A percentile compares a stretch with the other conserved stretches of the same genome.
Evolutionary conservation across 2,888 invertebrate genomes (phyloP).

Genomic region (Brenthis ino): DNA sequence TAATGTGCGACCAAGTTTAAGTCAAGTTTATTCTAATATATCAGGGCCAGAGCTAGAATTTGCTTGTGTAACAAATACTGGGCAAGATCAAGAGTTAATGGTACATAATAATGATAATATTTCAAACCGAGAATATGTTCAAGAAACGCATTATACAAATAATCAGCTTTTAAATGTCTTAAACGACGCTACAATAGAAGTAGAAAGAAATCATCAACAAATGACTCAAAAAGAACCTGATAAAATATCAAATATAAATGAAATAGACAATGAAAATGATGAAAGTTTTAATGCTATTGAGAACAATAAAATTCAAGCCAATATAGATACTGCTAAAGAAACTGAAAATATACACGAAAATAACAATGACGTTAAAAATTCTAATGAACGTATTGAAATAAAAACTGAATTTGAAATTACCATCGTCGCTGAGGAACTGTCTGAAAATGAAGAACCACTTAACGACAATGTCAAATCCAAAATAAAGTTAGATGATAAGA

Average conservation of each 20-base stretch:
- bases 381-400: conserved; percentile 43
- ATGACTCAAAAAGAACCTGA: conserved; percentile 5
- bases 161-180: conserved; percentile 36
- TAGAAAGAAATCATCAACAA: conserved; percentile 30
- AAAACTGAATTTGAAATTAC: conserved; percentile 57
- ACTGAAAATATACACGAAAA: conserved; percentile 29
- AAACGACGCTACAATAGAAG: conserved; percentile 25
- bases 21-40: conserved; percentile 75
- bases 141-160: conserved; percentile 34
- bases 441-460: conserved; percentile 54
- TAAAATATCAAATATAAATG: not conserved
- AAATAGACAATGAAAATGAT: not conserved
- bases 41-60: conserved; percentile 78
- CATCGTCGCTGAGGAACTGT: conserved; percentile 62
- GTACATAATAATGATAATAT: conserved; percentile 39
- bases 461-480: conserved; percentile 6
- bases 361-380: conserved; percentile 25
- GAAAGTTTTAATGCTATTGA: conserved; percentile 10
- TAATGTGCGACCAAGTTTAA: conserved; percentile 73
- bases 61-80: conserved; percentile 61
- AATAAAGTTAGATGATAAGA: not conserved
- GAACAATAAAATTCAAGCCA: not conserved
- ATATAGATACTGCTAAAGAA: conserved; percentile 6
- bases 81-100: conserved; percentile 41
- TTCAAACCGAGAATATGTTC: conserved; percentile 23